phyloP scores from a whole-genome alignment of 2,797 vertebrate genomes.

The Pteropus rufus region DNA sequence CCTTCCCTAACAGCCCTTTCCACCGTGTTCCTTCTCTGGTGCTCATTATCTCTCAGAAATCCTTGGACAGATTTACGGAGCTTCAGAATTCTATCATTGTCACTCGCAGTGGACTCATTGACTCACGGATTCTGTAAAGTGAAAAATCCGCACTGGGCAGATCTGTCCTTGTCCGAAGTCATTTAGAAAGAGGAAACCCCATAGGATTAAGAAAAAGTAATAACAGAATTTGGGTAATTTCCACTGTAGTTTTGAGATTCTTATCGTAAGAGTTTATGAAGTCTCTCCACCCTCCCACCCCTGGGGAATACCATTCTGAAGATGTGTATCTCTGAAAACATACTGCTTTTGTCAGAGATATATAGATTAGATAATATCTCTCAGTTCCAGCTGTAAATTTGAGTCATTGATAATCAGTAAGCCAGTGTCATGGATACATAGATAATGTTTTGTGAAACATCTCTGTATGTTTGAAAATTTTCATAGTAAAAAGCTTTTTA shows the following conservation, averaged over 20 bases:
- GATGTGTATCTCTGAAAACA: too few relatives aligned
- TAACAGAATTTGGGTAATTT: not conserved
- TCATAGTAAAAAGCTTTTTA: not conserved
- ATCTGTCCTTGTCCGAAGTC: not conserved
- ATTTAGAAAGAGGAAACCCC: not conserved
- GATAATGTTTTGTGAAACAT: not conserved
- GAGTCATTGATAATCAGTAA: not conserved
- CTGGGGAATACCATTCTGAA: not conserved
- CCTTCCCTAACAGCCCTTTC: not conserved
- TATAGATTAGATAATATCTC: not conserved
- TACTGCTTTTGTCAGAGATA: not conserved
- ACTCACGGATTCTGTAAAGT: not conserved
- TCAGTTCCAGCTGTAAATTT: not conserved
- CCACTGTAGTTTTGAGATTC: not conserved
- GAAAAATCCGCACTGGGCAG: not conserved
- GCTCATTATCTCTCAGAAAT: not conserved
- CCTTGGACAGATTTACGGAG: not conserved
- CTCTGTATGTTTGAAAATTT: not conserved
- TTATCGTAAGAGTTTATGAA: not conserved
- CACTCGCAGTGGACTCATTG: not conserved
- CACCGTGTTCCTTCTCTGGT: not conserved
- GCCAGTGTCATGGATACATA: not conserved
- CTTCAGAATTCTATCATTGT: not conserved
- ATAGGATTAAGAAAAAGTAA: too few relatives aligned
- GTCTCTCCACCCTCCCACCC: rapidly evolving